phyloP scores from a whole-genome alignment of 1,140 invertebrate species.

The Copidosoma floridanum region DNA sequence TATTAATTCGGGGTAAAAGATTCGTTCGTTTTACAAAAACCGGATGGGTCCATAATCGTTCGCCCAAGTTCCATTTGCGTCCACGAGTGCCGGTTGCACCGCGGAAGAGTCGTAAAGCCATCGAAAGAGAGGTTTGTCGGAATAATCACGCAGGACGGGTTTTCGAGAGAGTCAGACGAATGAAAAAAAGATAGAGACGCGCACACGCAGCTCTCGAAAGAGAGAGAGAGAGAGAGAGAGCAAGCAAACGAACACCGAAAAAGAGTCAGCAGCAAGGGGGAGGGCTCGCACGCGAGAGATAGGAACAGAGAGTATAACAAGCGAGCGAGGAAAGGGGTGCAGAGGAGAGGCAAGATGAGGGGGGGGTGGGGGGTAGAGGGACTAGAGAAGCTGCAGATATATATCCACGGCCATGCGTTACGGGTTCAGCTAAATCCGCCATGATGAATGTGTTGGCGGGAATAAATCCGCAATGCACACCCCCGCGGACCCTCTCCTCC shows the following conservation, averaged over 20 bases:
- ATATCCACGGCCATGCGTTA: slow-evolving; percentile 58
- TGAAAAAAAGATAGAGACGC: slow-evolving; percentile 11
- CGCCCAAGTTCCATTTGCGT: no score
- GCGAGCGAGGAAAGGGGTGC: slow-evolving; percentile 15
- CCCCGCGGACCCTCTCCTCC: slow-evolving; percentile 42
- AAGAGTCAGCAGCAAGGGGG: slow-evolving; percentile 13
- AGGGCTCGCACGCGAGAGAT: background rate
- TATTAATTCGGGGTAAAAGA: no score
- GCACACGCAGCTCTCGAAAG: no score
- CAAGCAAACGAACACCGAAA: slow-evolving; percentile 35
- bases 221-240: background rate
- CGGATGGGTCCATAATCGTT: no score
- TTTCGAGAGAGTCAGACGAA: slow-evolving; percentile 5
- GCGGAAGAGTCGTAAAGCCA: slow-evolving; percentile 46
- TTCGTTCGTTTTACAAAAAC: no score
- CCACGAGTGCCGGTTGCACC: slow-evolving; percentile 14
- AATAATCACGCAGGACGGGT: slow-evolving; percentile 33
- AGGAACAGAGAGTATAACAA: slow-evolving; percentile 7
- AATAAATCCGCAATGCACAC: slow-evolving; percentile 60
- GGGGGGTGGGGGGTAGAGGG: background rate
- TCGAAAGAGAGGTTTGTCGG: slow-evolving; percentile 44
- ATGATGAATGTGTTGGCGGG: slow-evolving; percentile 60
- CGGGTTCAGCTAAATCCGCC: slow-evolving; percentile 60
- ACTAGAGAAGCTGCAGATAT: slow-evolving; percentile 50
- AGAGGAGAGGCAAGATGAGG: slow-evolving; percentile 28